These are phyloP conservation scores for Tachystola acroxantha DNA, from an alignment of 2,888 invertebrate genomes.

Conservation along the genomic window DNA sequence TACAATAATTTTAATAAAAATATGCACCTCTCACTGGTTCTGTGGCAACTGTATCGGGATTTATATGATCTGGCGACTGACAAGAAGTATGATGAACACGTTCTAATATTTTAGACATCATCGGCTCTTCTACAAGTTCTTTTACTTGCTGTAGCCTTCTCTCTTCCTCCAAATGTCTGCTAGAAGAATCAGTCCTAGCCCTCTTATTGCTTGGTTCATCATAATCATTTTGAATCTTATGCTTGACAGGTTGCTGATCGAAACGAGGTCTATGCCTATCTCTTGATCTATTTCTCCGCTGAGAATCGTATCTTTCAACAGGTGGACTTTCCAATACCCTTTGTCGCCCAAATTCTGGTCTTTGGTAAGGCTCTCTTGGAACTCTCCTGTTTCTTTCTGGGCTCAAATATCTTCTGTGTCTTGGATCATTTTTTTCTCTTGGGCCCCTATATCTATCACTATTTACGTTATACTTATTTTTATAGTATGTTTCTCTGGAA, in stretches of 20 bases:
- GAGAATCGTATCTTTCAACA: constrained; percentile 26
- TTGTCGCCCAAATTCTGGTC: constrained; percentile 27
- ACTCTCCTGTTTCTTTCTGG: constrained; percentile 31
- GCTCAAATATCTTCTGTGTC: constrained; percentile 30
- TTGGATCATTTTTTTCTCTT: constrained; percentile 34
- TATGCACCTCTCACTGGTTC: constrained; percentile 42
- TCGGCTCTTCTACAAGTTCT: constrained; percentile 16
- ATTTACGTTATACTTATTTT: constrained; percentile 9
- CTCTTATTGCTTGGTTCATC: constrained; percentile 45
- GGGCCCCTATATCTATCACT: constrained; percentile 23
- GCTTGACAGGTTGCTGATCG: constrained; percentile 21
- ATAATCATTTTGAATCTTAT: constrained; percentile 32
- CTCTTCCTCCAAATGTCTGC: constrained; percentile 16
- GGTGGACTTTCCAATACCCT: constrained; percentile 40
- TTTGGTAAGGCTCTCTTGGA: constrained; percentile 20
- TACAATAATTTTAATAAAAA: constrained; percentile 3
- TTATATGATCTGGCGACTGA: constrained; percentile 53
- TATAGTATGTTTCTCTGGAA: constrained; percentile 16
- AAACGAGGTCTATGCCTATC: constrained; percentile 21
- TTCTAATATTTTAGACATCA: constrained; percentile 17
- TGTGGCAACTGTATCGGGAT: constrained; percentile 20
- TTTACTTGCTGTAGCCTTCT: constrained; percentile 18
- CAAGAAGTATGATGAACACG: constrained; percentile 33
- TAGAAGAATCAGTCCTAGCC: constrained; percentile 28
- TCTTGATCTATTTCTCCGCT: constrained; percentile 20